phyloP scores from a whole-genome alignment of 1,140 invertebrate genomes.

The Bombyx mandarina region DNA sequence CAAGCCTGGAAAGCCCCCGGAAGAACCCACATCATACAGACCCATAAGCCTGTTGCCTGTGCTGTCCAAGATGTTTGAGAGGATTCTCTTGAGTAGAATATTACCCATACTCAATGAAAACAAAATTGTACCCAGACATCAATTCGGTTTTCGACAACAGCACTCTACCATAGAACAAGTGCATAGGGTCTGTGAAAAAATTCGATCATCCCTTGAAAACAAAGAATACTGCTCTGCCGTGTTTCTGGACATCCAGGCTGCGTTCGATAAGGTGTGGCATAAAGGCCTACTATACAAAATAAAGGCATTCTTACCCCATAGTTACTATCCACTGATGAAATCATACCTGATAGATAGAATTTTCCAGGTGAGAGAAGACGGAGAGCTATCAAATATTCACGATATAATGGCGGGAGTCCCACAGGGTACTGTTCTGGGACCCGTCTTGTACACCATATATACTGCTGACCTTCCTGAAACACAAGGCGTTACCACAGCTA shows the following conservation, averaged over 20 bases:
- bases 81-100: constrained; percentile 7
- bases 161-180: constrained; percentile 9
- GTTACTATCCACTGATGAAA: too few species aligned
- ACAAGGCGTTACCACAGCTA: too few species aligned
- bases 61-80: constrained; percentile 9
- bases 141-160: constrained; percentile 13
- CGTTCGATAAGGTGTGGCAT: constrained; percentile 9
- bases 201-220: constrained; percentile 4
- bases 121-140: constrained; percentile 11
- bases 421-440: too few species aligned
- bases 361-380: too few species aligned
- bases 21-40: constrained; percentile 10
- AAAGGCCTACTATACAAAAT: constrained; percentile 2
- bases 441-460: too few species aligned
- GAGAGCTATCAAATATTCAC: too few species aligned
- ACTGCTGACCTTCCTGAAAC: too few species aligned
- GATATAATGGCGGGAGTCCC: too few species aligned
- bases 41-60: constrained; percentile 13
- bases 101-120: constrained; percentile 2
- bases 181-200: constrained; percentile 7
- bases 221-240: constrained; percentile 9
- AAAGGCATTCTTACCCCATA: background rate
- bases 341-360: too few species aligned
- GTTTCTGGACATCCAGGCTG: constrained; percentile 9
- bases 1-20: background rate